These are phyloP conservation scores for Neodiprion fabricii DNA, from an alignment of 1,140 invertebrate genomes.

Conservation along the genomic window DNA sequence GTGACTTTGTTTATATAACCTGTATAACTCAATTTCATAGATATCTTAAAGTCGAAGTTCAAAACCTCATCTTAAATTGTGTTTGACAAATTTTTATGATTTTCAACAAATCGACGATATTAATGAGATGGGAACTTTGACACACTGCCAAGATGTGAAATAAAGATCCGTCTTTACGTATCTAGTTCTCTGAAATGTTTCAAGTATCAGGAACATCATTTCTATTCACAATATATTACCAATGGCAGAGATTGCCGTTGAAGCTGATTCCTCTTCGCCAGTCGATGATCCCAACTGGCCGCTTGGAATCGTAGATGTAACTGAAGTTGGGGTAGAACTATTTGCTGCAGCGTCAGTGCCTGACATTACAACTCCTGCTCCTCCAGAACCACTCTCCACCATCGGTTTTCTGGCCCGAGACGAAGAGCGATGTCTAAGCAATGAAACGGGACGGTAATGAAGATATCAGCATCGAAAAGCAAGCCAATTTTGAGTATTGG, in stretches of 20 bases:
- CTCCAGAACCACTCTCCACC: conserved; percentile 48
- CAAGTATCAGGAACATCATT: too few relatives aligned
- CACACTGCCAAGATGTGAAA: too few relatives aligned
- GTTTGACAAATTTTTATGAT: too few relatives aligned
- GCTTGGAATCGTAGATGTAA: conserved; percentile 43
- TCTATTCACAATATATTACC: conserved; percentile 29
- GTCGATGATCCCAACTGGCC: conserved; percentile 44
- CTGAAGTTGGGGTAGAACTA: conserved; percentile 47
- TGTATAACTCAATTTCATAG: too few relatives aligned
- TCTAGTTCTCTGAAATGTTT: too few relatives aligned
- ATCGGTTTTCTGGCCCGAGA: conserved; percentile 64
- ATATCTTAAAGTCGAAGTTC: too few relatives aligned
- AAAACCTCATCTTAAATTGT: too few relatives aligned
- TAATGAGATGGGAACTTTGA: too few relatives aligned
- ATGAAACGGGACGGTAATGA: not conserved
- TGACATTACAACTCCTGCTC: conserved; percentile 50
- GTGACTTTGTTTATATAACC: too few relatives aligned
- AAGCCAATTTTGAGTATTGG: conserved; percentile 9
- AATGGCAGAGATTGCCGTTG: conserved; percentile 47
- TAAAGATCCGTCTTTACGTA: too few relatives aligned
- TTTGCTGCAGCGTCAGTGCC: conserved; percentile 50
- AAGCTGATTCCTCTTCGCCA: conserved; percentile 51
- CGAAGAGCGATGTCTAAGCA: conserved; percentile 65
- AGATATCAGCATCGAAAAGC: not conserved
- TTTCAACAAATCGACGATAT: too few relatives aligned